Conservation (phyloP, 2,113 vertebrate genomes). For the Micronycteris hirsuta region DNA sequence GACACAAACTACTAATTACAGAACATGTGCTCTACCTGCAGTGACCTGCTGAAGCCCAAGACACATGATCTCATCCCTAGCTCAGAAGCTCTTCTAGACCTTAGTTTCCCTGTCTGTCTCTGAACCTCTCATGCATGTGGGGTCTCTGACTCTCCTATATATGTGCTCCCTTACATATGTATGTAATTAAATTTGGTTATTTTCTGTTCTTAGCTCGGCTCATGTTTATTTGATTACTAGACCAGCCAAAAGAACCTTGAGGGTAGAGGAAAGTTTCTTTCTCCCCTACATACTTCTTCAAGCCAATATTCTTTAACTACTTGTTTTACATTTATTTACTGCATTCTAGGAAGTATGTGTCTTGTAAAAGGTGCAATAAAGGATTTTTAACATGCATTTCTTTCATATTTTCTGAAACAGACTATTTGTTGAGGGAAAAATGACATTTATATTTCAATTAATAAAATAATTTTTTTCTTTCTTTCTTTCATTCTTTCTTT, state of each 20-base stretch:
- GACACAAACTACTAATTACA: background rate
- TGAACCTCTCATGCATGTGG: background rate
- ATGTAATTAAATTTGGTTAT: background rate
- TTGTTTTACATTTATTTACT: background rate
- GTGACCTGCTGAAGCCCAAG: background rate
- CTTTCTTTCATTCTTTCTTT: too few species aligned
- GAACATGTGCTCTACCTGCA: background rate
- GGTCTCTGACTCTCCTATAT: background rate
- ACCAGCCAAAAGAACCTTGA: background rate
- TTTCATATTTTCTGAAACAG: conserved; percentile 20
- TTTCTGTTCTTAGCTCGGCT: background rate
- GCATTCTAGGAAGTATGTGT: background rate
- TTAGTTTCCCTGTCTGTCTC: background rate
- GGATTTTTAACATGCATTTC: background rate
- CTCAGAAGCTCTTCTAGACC: background rate
- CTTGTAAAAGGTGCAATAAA: background rate
- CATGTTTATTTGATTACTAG: background rate
- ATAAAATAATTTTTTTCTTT: background rate
- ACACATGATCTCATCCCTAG: background rate
- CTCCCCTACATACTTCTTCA: background rate
- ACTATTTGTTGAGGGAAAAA: background rate
- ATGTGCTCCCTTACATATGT: background rate
- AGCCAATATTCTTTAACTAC: background rate
- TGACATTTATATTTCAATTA: background rate
- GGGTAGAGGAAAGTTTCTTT: background rate